Percentiles rank a stretch among this genome's conserved stretches.
phyloP scores from a whole-genome alignment of 2,888 invertebrate species.

The Stictocephala bisonia region DNA sequence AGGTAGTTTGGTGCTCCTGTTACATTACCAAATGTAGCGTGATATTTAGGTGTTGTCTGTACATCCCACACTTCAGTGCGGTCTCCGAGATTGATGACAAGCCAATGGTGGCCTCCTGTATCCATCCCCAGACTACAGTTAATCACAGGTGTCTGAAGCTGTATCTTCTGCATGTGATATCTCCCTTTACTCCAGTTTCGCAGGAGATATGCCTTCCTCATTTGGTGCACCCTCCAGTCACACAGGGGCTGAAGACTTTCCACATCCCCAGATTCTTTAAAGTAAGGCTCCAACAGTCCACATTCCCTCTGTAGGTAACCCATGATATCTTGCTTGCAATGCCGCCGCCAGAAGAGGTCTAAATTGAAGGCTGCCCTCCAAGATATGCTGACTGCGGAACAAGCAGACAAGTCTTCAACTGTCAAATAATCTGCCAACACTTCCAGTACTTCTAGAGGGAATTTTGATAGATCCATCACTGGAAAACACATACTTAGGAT shows the following conservation, averaged over 20 bases:
- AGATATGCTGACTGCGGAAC: neutral
- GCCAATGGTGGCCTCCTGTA: neutral
- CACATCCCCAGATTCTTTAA: neutral
- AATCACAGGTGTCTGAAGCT: slow-evolving; percentile 1
- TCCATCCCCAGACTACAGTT: slow-evolving; percentile 6
- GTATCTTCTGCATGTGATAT: neutral
- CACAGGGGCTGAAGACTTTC: neutral
- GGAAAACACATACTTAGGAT: too few relatives aligned
- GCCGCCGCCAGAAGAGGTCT: slow-evolving; percentile 26
- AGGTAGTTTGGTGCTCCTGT: slow-evolving; percentile 12
- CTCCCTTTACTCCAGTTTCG: slow-evolving; percentile 24
- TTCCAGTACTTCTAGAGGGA: slow-evolving; percentile 27
- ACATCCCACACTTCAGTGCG: slow-evolving; percentile 24
- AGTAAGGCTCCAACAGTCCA: neutral
- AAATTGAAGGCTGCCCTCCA: slow-evolving; percentile 25
- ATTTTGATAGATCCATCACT: slow-evolving; percentile 12
- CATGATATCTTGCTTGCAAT: neutral
- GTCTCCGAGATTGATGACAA: slow-evolving; percentile 7
- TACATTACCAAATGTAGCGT: slow-evolving; percentile 6
- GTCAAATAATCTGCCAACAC: neutral
- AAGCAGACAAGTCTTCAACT: slow-evolving; percentile 1
- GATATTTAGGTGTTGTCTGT: neutral
- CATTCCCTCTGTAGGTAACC: neutral
- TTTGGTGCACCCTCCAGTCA: slow-evolving; percentile 6
- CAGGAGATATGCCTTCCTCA: slow-evolving; percentile 1